Evolutionary conservation across 2,113 vertebrate species (phyloP).

Genomic region (Ammodytes marinus): DNA sequence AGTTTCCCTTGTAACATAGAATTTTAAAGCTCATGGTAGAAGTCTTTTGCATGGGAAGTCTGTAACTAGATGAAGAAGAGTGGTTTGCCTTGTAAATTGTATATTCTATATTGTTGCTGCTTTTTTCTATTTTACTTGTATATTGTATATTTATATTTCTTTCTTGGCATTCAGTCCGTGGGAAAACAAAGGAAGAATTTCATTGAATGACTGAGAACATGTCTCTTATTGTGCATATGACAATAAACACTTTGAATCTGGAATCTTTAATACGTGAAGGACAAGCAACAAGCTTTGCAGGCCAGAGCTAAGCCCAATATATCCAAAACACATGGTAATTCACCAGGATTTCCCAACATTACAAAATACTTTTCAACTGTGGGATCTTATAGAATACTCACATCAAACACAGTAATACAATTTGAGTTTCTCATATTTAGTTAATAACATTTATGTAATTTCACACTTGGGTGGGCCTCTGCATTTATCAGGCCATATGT

Average conservation of each 20-base stretch:
- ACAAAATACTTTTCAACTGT: background rate
- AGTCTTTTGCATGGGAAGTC: background rate
- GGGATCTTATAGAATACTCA: background rate
- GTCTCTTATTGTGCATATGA: too few relatives aligned
- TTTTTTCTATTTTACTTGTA: too few relatives aligned
- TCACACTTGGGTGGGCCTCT: conserved; percentile 30
- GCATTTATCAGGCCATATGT: conserved; percentile 23
- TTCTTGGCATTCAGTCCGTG: too few relatives aligned
- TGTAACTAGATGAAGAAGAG: background rate
- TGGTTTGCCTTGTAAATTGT: too few relatives aligned
- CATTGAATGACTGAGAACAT: too few relatives aligned
- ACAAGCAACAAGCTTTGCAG: background rate
- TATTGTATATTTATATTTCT: too few relatives aligned
- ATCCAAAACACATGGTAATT: background rate
- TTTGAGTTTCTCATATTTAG: background rate
- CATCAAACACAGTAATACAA: background rate
- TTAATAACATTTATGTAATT: conserved; percentile 39
- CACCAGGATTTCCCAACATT: background rate
- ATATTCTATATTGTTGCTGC: too few relatives aligned
- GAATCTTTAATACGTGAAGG: background rate
- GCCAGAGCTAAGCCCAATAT: background rate
- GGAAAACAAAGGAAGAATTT: too few relatives aligned
- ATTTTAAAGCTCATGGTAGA: background rate
- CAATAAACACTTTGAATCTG: too few relatives aligned
- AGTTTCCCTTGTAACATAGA: background rate